A percentile compares a stretch with the other conserved stretches of the same genome.
Conservation (phyloP, 2,797 vertebrate species). For the Anguilla obscura region DNA sequence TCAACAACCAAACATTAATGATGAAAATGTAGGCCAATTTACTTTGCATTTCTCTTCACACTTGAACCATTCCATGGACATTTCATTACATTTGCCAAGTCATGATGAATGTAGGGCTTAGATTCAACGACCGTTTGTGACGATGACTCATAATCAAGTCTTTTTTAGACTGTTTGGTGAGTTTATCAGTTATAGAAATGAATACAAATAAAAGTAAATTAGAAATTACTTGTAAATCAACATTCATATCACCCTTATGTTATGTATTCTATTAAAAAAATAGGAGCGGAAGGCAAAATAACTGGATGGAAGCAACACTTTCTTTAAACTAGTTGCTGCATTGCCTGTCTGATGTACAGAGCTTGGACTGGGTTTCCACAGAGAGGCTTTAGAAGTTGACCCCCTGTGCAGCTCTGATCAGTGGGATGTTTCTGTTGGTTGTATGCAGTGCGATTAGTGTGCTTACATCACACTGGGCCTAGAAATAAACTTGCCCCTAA, state of each 20-base stretch:
- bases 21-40: neutral
- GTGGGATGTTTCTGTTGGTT: neutral
- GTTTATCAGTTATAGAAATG: neutral
- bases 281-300: no score
- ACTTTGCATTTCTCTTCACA: neutral
- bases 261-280: no score
- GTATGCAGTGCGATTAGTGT: neutral
- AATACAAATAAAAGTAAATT: neutral
- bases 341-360: neutral
- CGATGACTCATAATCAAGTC: neutral
- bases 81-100: neutral
- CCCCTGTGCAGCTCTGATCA: neutral
- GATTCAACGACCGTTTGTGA: neutral
- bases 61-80: neutral
- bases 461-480: neutral
- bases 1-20: neutral
- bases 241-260: no score
- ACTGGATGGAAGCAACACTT: conserved; percentile 65
- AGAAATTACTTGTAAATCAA: neutral
- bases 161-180: conserved; percentile 17
- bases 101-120: neutral
- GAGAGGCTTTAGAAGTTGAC: neutral
- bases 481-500: neutral
- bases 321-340: conserved; percentile 62
- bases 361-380: neutral